Evolutionary conservation across 2,888 invertebrate species (phyloP), one percentile per base, ranked within the genome.

Genomic region (Gandaritis pyraliata): DNA sequence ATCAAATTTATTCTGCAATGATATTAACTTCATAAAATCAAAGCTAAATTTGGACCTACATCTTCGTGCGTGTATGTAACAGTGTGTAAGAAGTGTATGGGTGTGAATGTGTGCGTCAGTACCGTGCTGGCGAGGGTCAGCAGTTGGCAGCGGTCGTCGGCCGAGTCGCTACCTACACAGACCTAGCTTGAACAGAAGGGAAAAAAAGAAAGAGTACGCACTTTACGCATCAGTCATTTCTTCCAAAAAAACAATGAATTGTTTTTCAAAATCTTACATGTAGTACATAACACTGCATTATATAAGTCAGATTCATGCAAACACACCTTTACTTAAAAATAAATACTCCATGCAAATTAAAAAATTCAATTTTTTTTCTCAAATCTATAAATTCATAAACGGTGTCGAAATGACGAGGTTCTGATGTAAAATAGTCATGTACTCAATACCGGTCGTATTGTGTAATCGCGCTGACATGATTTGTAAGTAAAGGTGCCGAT

Each of bases 171-270:
- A 92, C 92, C 92, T 93, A 91, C 89, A 92, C 90, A 90, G 90
- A 93, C 92, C 93, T 92, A 91, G 91, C 91, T 92, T 92, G 90
- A 93, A 92, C 91, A 92, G 85, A 92, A 85, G 87, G 88, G 88
- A 81, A 88, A 88, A 86, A 88, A 88, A 87, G 86, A 91, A 90
- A 90, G 83, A 88, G 84, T 85, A 87, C 88, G 90, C 87, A 85
- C 80, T 83, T 90, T 85, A 85, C 89, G 90, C 85, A 91, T 92
- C 90, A 92, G 90, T 92, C 84, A 88, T 88, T 88, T 91, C 88
- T 88, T 87, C 88, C 84, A 88, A 87, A 33, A 23, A 76, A 69
- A 66, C 61, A 65, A 77, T 68, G 38, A 54, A 70, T 71, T 80
- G 76, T 79, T 79, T 78, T 76, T 78, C 76, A 72, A 69, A 71